Percentiles rank a stretch among this genome's conserved stretches.
Evolutionary conservation across 2,888 invertebrate genomes (phyloP).

Genomic region (Hemicrepidius hirtus): DNA sequence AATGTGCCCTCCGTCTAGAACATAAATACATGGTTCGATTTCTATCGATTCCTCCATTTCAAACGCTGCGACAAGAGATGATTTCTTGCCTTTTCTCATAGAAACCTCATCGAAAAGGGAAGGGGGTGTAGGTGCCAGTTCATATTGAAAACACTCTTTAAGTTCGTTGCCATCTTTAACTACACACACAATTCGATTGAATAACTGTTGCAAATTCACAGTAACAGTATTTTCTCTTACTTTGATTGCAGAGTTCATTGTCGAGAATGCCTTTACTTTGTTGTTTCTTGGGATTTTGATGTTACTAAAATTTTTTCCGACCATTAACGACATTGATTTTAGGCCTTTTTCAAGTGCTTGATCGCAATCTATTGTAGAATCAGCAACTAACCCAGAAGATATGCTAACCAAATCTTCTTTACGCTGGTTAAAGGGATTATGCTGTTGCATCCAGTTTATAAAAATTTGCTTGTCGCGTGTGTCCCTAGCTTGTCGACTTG

Average conservation of each 20-base stretch:
- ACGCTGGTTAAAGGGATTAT: neutral
- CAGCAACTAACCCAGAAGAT: neutral
- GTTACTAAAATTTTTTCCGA: too few species aligned
- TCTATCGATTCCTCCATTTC: neutral
- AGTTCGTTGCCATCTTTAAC: neutral
- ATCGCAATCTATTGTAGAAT: too few species aligned
- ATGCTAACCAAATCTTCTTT: neutral
- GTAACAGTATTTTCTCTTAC: too few species aligned
- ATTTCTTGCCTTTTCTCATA: neutral
- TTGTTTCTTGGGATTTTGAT: too few species aligned
- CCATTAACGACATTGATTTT: neutral
- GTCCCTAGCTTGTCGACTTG: neutral
- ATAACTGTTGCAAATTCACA: neutral
- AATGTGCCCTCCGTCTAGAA: neutral
- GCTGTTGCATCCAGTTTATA: too few species aligned
- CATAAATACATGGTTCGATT: neutral
- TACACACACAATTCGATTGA: neutral
- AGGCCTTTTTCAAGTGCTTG: too few species aligned
- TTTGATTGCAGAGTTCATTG: too few species aligned
- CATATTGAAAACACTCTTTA: neutral
- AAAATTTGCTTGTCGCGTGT: neutral
- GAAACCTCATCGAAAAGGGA: too few species aligned
- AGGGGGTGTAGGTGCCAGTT: neutral
- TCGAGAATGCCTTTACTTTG: too few species aligned
- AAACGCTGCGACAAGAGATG: neutral